Evolutionary conservation across 2,888 invertebrate genomes (phyloP).

Genomic region (Steinernema hermaphroditum): DNA sequence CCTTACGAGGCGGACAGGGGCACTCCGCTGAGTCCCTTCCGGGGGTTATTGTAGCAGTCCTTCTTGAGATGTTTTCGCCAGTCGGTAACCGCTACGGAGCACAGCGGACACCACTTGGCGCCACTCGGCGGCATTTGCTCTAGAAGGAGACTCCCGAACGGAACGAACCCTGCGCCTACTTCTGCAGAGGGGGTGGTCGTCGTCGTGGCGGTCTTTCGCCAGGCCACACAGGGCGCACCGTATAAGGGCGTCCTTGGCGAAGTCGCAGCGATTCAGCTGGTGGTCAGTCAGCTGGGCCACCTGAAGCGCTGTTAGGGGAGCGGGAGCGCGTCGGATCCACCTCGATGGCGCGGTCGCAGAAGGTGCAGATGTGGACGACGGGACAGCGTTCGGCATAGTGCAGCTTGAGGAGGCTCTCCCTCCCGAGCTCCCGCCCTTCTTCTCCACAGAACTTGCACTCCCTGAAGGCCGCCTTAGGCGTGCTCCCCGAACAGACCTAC

Average conservation of each 20-base stretch:
- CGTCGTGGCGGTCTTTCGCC: slow-evolving; percentile 52
- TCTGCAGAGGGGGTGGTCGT: slow-evolving; percentile 56
- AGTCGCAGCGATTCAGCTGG: slow-evolving; percentile 53
- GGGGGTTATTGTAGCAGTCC: slow-evolving; percentile 55
- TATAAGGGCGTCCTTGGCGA: slow-evolving; percentile 49
- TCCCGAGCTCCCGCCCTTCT: slow-evolving; percentile 73
- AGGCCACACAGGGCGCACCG: slow-evolving; percentile 55
- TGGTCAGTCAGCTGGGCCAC: slow-evolving; percentile 59
- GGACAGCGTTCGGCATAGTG: slow-evolving; percentile 93
- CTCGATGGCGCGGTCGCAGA: slow-evolving; percentile 71
- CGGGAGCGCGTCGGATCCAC: too few relatives aligned
- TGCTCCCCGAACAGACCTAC: neutral
- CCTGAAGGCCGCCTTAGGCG: neutral
- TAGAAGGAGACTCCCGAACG: slow-evolving; percentile 30
- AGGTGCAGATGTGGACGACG: slow-evolving; percentile 82
- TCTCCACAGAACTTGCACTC: slow-evolving; percentile 84
- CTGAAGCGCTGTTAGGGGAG: too few relatives aligned
- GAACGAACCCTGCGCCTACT: slow-evolving; percentile 33
- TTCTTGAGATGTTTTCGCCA: slow-evolving; percentile 50
- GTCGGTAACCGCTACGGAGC: slow-evolving; percentile 51
- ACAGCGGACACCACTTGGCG: slow-evolving; percentile 59
- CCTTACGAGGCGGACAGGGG: neutral
- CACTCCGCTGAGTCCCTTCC: slow-evolving; percentile 37
- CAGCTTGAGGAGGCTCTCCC: slow-evolving; percentile 77
- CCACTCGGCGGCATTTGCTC: slow-evolving; percentile 49